These are phyloP conservation scores for Sisor rabdophorus DNA, from an alignment of 2,113 vertebrate species.

Conservation along the genomic window DNA sequence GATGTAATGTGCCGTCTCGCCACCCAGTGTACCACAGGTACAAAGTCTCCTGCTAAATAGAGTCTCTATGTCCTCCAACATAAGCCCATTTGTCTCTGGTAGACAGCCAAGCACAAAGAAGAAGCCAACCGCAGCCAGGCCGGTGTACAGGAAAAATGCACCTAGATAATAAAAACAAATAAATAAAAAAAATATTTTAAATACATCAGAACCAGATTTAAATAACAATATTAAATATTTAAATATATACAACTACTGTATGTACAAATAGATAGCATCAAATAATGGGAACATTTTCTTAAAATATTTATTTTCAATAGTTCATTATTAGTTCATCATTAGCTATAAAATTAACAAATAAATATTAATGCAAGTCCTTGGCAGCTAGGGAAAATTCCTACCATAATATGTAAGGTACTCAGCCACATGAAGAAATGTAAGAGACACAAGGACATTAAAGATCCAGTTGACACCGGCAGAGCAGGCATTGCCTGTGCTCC, in stretches of 20 bases:
- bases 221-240: neutral
- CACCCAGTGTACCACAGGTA: constrained; percentile 75
- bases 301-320: neutral
- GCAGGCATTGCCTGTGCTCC: constrained; percentile 93
- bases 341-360: neutral
- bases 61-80: constrained; percentile 89
- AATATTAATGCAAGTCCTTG: neutral
- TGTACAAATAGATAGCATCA: neutral
- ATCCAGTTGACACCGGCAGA: constrained; percentile 95
- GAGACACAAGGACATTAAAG: constrained; percentile 91
- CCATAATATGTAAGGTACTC: constrained; percentile 92
- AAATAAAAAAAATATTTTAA: neutral
- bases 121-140: constrained; percentile 80
- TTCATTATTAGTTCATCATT: neutral
- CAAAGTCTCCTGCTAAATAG: constrained; percentile 84
- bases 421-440: constrained; percentile 90
- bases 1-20: constrained; percentile 81
- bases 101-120: constrained; percentile 88
- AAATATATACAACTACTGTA: neutral
- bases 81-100: constrained; percentile 91
- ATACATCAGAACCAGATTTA: neutral
- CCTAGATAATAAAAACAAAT: constrained; percentile 66
- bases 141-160: constrained; percentile 90
- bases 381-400: constrained; percentile 50
- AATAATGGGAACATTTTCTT: neutral